Evolutionary conservation across 2,113 vertebrate genomes (phyloP).

Genomic region (Perca fluviatilis): DNA sequence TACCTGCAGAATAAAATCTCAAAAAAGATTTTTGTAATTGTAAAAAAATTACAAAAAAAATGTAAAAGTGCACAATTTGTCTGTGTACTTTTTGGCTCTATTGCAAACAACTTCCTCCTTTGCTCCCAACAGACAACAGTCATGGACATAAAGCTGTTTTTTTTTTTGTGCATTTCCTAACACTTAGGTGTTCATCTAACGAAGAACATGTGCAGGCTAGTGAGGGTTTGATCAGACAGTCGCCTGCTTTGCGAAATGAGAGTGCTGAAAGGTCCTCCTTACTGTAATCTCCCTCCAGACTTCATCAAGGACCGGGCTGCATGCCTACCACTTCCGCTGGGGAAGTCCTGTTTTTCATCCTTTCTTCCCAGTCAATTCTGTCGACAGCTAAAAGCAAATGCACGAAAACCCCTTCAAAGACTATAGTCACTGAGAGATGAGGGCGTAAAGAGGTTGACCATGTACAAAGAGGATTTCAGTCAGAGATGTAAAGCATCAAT

Average conservation of each 20-base stretch:
- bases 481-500: conserved; percentile 16
- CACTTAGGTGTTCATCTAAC: not conserved
- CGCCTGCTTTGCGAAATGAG: conserved; percentile 19
- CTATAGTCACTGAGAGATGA: conserved; percentile 20
- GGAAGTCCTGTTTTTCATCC: conserved; percentile 14
- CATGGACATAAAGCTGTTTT: not conserved
- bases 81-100: no score
- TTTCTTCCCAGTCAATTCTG: conserved; percentile 4
- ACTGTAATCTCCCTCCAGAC: conserved; percentile 37
- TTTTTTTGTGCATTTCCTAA: not conserved
- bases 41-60: no score
- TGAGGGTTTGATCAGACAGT: not conserved
- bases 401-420: conserved; percentile 25
- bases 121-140: not conserved
- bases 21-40: no score
- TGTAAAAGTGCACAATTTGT: not conserved
- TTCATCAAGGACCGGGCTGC: conserved; percentile 15
- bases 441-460: not conserved
- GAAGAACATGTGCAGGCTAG: not conserved
- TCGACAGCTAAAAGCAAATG: conserved; percentile 10
- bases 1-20: no score
- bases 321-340: conserved; percentile 34
- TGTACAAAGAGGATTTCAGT: conserved; percentile 2
- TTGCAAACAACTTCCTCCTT: not conserved
- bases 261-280: conserved; percentile 1